phyloP scores from a whole-genome alignment of 1,140 invertebrate species.

The Melitaea cinxia region DNA sequence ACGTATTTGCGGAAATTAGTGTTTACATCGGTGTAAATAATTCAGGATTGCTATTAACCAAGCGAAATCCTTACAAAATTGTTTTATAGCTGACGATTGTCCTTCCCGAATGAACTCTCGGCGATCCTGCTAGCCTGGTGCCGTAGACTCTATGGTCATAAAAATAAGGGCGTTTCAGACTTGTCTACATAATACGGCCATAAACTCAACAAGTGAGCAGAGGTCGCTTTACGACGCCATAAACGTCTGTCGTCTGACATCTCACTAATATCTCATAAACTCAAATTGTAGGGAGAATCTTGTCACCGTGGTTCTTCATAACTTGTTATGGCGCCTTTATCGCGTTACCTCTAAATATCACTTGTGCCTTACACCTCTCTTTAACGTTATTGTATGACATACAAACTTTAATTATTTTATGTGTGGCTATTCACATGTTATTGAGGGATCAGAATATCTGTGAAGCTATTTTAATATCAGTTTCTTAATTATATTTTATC shows the following conservation, averaged over 20 bases:
- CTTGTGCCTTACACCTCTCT: background rate
- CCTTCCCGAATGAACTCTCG: constrained; percentile 18
- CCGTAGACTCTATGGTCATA: constrained; percentile 24
- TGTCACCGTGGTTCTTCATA: constrained; percentile 41
- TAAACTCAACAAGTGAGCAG: constrained; percentile 77
- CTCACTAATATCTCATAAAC: constrained; percentile 78
- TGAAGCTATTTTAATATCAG: too few species aligned
- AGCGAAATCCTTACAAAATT: constrained; percentile 9
- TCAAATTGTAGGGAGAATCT: constrained; percentile 51
- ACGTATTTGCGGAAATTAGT: background rate
- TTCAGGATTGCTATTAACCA: constrained; percentile 1
- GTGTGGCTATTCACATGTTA: too few species aligned
- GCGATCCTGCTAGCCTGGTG: constrained; percentile 4
- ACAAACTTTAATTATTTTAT: background rate
- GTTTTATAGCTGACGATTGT: constrained; percentile 11
- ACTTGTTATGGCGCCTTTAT: constrained; percentile 34
- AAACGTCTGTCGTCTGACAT: constrained; percentile 72
- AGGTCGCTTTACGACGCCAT: constrained; percentile 70
- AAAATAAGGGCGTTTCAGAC: constrained; percentile 46
- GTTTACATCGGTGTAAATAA: background rate
- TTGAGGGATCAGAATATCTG: too few species aligned
- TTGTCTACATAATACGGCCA: constrained; percentile 42
- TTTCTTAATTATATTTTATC: too few species aligned
- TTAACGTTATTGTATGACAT: background rate
- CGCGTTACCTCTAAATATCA: constrained; percentile 22